Evolutionary conservation across 2,797 vertebrate genomes (phyloP).

Genomic region (Heterohyrax brucei): DNA sequence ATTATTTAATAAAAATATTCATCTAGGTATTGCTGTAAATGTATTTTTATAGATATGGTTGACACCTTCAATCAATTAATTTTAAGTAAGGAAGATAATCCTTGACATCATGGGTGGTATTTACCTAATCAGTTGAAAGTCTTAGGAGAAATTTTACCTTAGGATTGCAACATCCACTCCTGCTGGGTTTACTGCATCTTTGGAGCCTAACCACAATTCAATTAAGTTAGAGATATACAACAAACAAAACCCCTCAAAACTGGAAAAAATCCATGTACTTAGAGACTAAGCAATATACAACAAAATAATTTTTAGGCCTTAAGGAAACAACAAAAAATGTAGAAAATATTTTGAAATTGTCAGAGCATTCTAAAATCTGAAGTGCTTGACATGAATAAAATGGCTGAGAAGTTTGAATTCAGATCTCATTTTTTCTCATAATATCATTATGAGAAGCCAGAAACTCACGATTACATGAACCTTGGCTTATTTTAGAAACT

Average conservation of each 20-base stretch:
- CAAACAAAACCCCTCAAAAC: neutral
- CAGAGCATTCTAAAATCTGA: neutral
- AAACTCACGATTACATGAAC: neutral
- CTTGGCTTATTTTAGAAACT: neutral
- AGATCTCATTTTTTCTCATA: neutral
- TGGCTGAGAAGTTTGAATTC: neutral
- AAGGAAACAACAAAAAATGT: neutral
- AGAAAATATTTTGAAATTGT: constrained; percentile 1
- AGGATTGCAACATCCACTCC: neutral
- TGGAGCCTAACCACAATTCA: neutral
- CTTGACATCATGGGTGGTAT: too few species aligned
- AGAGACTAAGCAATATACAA: neutral
- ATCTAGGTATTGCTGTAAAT: too few species aligned
- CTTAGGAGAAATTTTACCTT: neutral
- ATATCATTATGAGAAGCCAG: neutral
- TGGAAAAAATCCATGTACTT: neutral
- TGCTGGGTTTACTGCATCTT: neutral
- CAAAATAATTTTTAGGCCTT: neutral
- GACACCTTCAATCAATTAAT: too few species aligned
- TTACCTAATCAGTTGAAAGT: too few species aligned
- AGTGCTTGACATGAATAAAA: neutral
- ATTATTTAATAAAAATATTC: too few species aligned
- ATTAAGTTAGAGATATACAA: neutral
- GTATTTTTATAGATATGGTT: too few species aligned
- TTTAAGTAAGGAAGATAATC: too few species aligned